Conservation (phyloP, 2,113 vertebrate genomes). For the Dermatemys mawii region DNA sequence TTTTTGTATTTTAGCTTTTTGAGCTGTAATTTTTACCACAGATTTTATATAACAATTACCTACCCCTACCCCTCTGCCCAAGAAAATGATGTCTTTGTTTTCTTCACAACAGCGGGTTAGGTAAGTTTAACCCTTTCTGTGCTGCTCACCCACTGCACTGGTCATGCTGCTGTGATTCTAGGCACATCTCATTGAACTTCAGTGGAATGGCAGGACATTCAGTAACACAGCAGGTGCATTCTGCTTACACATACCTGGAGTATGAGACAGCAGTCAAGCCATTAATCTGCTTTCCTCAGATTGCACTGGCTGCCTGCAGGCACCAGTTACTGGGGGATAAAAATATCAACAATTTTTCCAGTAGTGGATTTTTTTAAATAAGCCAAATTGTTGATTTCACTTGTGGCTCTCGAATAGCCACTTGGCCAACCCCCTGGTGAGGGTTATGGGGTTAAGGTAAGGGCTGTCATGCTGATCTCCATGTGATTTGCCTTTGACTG, state of each 20-base stretch:
- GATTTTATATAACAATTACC: background rate
- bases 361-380: rapidly evolving
- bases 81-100: background rate
- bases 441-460: background rate
- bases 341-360: background rate
- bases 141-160: background rate
- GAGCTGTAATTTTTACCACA: background rate
- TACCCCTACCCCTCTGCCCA: rapidly evolving
- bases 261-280: background rate
- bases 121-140: background rate
- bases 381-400: background rate
- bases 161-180: background rate
- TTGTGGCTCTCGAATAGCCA: background rate
- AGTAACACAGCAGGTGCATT: background rate
- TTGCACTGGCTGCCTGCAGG: background rate
- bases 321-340: background rate
- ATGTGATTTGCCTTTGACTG: background rate
- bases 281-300: background rate
- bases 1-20: background rate
- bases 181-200: background rate
- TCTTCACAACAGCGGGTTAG: background rate
- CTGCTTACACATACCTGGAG: background rate
- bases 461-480: background rate
- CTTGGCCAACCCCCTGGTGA: rapidly evolving
- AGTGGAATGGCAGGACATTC: rapidly evolving